These are phyloP conservation scores for Ditylenchus dipsaci DNA, from an alignment of 1,140 invertebrate species.

Conservation along the genomic window DNA sequence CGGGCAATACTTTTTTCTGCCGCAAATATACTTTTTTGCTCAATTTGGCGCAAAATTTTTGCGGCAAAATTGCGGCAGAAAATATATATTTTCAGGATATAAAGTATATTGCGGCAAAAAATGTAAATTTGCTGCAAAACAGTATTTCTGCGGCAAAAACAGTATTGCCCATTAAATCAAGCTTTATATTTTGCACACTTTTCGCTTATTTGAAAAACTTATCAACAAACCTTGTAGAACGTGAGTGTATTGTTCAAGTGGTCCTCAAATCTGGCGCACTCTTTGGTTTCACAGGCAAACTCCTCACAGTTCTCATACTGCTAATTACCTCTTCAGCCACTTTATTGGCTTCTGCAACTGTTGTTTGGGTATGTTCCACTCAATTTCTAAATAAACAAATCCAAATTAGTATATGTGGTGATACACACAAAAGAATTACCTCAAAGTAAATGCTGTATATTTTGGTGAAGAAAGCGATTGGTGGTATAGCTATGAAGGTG, in stretches of 20 bases:
- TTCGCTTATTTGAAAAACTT: not conserved
- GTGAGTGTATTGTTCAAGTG: conserved; percentile 27
- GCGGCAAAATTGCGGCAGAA: too few relatives aligned
- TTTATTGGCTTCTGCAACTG: conserved; percentile 57
- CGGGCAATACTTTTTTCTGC: too few relatives aligned
- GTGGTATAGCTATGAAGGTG: conserved; percentile 59
- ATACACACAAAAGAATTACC: conserved; percentile 3
- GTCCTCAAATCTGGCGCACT: conserved; percentile 35
- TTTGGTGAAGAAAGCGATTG: conserved; percentile 58
- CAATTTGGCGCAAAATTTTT: too few relatives aligned
- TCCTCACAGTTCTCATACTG: conserved; percentile 23
- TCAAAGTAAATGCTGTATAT: conserved; percentile 59
- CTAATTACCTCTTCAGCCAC: conserved; percentile 54
- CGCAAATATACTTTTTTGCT: too few relatives aligned
- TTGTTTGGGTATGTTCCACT: conserved; percentile 51
- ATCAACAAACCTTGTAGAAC: conserved; percentile 10
- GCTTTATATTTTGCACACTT: too few relatives aligned
- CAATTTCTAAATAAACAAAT: conserved; percentile 27
- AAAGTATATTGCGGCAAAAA: too few relatives aligned
- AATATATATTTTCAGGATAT: too few relatives aligned
- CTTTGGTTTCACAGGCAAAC: conserved; percentile 28
- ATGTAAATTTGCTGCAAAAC: too few relatives aligned
- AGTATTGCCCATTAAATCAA: too few relatives aligned
- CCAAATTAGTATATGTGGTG: not conserved
- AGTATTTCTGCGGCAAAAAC: too few relatives aligned